These are phyloP conservation scores for Mactromeris polynyma DNA, from an alignment of 2,888 invertebrate genomes.

Conservation along the genomic window DNA sequence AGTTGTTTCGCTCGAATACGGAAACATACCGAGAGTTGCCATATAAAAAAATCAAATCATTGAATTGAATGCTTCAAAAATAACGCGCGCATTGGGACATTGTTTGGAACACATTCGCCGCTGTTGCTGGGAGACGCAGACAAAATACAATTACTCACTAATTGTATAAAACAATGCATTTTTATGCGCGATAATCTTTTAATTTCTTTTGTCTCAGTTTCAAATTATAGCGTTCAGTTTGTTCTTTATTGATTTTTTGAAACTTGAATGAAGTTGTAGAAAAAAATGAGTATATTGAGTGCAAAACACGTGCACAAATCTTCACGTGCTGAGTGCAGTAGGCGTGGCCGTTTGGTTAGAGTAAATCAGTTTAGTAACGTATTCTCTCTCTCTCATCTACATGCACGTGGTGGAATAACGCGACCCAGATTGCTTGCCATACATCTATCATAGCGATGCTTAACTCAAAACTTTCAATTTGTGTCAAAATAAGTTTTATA, in stretches of 20 bases:
- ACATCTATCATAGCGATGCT: neutral
- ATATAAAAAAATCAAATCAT: neutral
- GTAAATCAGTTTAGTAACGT: neutral
- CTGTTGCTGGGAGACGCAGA: neutral
- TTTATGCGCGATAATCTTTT: constrained; percentile 9
- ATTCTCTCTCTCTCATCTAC: no score
- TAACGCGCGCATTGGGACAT: neutral
- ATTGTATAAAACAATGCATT: constrained; percentile 10
- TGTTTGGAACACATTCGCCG: neutral
- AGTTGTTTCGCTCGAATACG: neutral
- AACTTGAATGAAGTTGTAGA: neutral
- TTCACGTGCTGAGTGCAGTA: neutral
- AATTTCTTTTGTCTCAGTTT: constrained; percentile 1
- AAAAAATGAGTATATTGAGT: neutral
- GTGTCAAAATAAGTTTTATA: constrained; percentile 10
- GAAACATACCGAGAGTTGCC: neutral
- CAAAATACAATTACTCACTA: neutral
- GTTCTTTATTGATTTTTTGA: neutral
- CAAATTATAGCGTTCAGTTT: neutral
- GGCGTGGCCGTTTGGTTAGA: neutral
- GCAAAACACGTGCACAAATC: neutral
- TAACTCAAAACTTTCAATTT: constrained; percentile 4
- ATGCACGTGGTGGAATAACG: neutral
- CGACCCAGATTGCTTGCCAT: neutral
- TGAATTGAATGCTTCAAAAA: neutral